Base-by-base conservation (phyloP, 37 sponge, comb jelly and placozoan genomes). In the Spongilla lacustris region DNA sequence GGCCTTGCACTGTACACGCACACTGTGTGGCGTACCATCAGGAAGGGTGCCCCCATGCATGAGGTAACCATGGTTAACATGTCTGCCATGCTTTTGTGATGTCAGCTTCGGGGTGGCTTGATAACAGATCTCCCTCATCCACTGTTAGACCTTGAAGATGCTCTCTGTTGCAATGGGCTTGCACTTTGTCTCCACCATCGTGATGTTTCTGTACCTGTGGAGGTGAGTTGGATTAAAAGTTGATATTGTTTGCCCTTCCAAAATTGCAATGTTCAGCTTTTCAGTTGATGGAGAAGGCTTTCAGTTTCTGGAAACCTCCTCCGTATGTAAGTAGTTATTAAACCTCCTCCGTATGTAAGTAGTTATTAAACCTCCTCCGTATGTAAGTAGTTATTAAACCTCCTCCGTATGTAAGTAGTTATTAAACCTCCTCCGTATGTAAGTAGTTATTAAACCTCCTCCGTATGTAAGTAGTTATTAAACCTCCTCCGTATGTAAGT, bases 21-120 rank as follows among this genome's bases (percentile, higher is more conserved):
- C 26, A 50, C 75, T 4, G 90, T 93, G 23, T 85, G 82, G 83
- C 85, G 73, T 26, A 86, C 86, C 37, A 93, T 93, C 79, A 89
- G 38, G 71, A 93, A 93, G 35, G 89, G 93, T 80, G 93, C 89
- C 0, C 93, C 93, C 68, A 89, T 93, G 93, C 89, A 93, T 58
- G 89, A 85, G 78, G 92, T 91, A 34, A 33, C 50, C 41, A 35
- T 3, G 1, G 0, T 0, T 13, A 29, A 32, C 19, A 25, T 4
- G 70, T 27, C 4, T 4, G 4, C 2, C 10, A 10, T 69, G 3
- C 8, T 69, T 28, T n/a, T 69, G 4, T 28, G 4, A 8, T 41
- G 41, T 6, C 5, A 6, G 41, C 41, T 3, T 3, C 5, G 5
- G 6, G 6, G 3, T 9, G 6, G 41, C 41, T 75, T 75, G 9